These are phyloP conservation scores for Mythimna vitellina DNA, from an alignment of 2,888 invertebrate species.

Conservation along the genomic window DNA sequence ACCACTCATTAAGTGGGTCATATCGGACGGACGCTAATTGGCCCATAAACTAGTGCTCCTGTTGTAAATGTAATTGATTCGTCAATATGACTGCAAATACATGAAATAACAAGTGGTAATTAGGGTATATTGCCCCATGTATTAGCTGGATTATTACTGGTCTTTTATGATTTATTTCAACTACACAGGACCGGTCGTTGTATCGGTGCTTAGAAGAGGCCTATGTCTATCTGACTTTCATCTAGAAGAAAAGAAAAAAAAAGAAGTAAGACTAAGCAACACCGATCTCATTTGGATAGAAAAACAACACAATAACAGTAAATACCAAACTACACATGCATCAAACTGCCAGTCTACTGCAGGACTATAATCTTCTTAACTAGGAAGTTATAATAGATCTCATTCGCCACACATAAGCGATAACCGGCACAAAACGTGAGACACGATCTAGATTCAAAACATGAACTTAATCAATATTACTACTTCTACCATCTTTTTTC, in stretches of 20 bases:
- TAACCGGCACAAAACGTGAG: conserved; percentile 52
- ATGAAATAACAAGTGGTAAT: neutral
- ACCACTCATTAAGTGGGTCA: neutral
- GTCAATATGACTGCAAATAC: neutral
- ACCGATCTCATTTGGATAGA: neutral
- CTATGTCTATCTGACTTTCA: neutral
- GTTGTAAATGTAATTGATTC: neutral
- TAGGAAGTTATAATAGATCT: conserved; percentile 41
- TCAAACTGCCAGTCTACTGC: conserved; percentile 6
- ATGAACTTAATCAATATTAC: conserved; percentile 36
- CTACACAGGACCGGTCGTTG: no score
- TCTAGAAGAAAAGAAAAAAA: no score
- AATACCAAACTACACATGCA: neutral
- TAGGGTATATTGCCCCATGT: neutral
- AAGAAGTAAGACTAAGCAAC: no score
- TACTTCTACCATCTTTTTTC: conserved; percentile 32
- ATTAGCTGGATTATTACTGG: neutral
- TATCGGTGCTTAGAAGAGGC: no score
- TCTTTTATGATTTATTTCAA: neutral
- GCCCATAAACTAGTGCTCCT: conserved; percentile 18
- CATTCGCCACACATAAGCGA: conserved; percentile 54
- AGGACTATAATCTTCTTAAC: conserved; percentile 17
- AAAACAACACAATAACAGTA: no score
- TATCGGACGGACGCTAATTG: conserved; percentile 1
- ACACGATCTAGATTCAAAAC: conserved; percentile 58